Conservation (phyloP, 2,797 vertebrate genomes). For the Chiloscyllium punctatum region DNA sequence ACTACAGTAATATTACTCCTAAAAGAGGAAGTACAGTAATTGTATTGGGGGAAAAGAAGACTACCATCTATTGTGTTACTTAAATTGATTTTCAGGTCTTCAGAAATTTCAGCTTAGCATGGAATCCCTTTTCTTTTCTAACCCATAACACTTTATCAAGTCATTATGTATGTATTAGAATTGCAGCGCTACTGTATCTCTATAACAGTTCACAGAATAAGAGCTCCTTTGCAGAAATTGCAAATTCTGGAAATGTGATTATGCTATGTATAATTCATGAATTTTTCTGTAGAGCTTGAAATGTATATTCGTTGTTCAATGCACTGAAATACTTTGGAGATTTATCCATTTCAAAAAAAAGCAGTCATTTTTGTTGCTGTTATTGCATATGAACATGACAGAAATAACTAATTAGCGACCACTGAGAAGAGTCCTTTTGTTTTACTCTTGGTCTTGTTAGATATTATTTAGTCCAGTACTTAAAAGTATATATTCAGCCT, state of each 20-base stretch:
- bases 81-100: not conserved
- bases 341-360: not conserved
- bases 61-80: not conserved
- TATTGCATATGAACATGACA: not conserved
- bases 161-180: not conserved
- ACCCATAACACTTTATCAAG: not conserved
- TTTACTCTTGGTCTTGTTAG: slow-evolving; percentile 20
- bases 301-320: not conserved
- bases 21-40: not conserved
- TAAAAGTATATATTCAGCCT: not conserved
- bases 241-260: slow-evolving; percentile 4
- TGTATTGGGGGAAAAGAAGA: not conserved
- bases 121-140: not conserved
- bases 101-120: not conserved
- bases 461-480: slow-evolving; percentile 36
- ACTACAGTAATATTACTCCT: not conserved
- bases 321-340: not conserved
- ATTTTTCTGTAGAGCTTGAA: not conserved
- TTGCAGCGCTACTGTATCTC: not conserved
- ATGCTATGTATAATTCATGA: not conserved
- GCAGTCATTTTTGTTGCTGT: not conserved
- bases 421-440: not conserved
- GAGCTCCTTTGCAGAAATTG: not conserved
- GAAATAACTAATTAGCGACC: not conserved
- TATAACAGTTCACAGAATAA: not conserved